phyloP scores from a whole-genome alignment of 2,888 invertebrate genomes.

The Drosophila kambysellisi region DNA sequence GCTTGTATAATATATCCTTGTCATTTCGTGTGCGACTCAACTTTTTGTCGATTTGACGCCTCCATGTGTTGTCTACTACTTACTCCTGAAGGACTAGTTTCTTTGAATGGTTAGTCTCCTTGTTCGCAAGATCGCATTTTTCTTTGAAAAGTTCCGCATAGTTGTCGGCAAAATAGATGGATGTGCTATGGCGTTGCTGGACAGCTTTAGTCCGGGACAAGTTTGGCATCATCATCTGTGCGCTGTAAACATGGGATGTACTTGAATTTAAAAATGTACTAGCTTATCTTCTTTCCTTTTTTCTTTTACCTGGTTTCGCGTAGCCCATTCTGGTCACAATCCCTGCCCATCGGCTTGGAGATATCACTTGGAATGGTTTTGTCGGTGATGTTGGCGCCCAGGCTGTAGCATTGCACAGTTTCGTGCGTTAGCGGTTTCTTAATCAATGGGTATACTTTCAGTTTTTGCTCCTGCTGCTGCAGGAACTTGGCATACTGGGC shows the following conservation, averaged over 20 bases:
- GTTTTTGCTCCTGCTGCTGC: not conserved
- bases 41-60: too few relatives aligned
- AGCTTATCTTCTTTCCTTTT: not conserved
- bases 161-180: constrained; percentile 41
- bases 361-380: not conserved
- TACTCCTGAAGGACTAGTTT: constrained; percentile 37
- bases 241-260: constrained; percentile 2
- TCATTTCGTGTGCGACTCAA: too few relatives aligned
- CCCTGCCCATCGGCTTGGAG: not conserved
- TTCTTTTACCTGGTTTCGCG: not conserved
- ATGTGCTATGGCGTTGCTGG: constrained; percentile 36
- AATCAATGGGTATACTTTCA: not conserved
- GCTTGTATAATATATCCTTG: too few relatives aligned
- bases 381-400: constrained; percentile 4
- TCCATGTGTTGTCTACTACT: constrained; percentile 5
- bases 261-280: not conserved
- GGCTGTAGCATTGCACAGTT: constrained; percentile 5
- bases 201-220: constrained; percentile 32
- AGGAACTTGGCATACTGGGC: constrained; percentile 46
- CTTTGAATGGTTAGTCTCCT: constrained; percentile 21
- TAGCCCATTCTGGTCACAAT: not conserved
- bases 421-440: constrained; percentile 15
- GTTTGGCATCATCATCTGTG: not conserved
- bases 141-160: constrained; percentile 25
- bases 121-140: constrained; percentile 1